Evolutionary conservation across 2,113 vertebrate genomes (phyloP).

Genomic region (Hystrix brachyura): DNA sequence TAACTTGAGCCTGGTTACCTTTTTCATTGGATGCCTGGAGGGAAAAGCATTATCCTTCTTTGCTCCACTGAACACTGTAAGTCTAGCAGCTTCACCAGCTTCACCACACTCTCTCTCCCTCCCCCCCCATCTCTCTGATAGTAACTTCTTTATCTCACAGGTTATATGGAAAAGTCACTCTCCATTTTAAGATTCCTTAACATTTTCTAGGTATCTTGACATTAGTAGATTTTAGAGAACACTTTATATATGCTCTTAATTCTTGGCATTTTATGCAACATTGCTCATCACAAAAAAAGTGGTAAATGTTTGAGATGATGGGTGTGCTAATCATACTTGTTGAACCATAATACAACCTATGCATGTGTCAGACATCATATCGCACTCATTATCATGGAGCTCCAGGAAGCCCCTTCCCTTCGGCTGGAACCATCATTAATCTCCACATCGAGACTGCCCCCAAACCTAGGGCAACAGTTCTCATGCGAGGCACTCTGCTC

Average conservation of each 20-base stretch:
- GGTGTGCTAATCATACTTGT: neutral
- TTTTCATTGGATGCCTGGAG: neutral
- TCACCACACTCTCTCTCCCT: neutral
- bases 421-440: neutral
- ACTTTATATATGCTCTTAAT: neutral
- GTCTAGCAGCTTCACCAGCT: neutral
- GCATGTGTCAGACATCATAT: neutral
- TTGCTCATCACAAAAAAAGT: neutral
- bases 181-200: neutral
- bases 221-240: neutral
- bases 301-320: neutral
- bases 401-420: neutral
- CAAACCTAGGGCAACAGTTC: neutral
- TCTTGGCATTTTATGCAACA: neutral
- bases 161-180: neutral
- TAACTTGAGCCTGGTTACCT: neutral
- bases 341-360: too few species aligned
- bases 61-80: neutral
- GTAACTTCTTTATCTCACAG: neutral
- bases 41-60: neutral
- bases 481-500: neutral
- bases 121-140: too few species aligned
- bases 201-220: neutral
- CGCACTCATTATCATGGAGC: neutral
- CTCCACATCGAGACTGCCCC: neutral